Evolutionary conservation across 1,140 invertebrate genomes (phyloP), one percentile per base, ranked within the genome.

Genomic region (Belonocnema kinseyi): DNA sequence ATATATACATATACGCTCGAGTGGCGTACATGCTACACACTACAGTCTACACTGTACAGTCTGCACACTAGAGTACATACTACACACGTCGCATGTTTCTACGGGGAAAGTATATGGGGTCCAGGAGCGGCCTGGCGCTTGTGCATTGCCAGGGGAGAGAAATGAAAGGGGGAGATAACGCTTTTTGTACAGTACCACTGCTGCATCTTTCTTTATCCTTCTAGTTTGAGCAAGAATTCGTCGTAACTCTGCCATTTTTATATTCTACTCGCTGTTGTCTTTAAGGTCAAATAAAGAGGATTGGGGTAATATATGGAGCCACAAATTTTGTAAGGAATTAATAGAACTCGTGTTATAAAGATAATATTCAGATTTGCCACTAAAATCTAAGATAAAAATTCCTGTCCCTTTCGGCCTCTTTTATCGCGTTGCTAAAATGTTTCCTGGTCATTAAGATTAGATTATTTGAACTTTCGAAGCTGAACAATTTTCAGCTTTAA

Each of bases 181-280:
- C 76, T 83, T 83, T 80, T 82, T 83, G 79, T 73, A 51, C 70
- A 16, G 75, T 74, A 66, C 66, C 52, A 79, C 70, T 66, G 72
- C 79, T 85, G 82, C 80, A 75, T 53, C 52, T 80, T 53, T 52
- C 71, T 75, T 85, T 81, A 74, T 84, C 72, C 75, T 82, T 82
- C 78, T 52, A 54, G 72, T 76, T 46, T 72, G 19, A 74, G 13
- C 75, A 72, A 78, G 75, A 76, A 76, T 66, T 72, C 72, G 72
- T 50, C 7, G 58, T 54, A 61, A 77, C 71, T 72, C 73, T 73
- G 66, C 71, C 75, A 58, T 73, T 78, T 82, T 75, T 40, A 56
- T 21, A 54, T 40, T 40, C 33, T 50, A 66, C 11, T 76, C 51
- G 53, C 58, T 71, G 75, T 46, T 52, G 50, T 76, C 74, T 66